Base-by-base conservation (phyloP, 2,113 vertebrate genomes). In the Poicephalus gulielmi region DNA sequence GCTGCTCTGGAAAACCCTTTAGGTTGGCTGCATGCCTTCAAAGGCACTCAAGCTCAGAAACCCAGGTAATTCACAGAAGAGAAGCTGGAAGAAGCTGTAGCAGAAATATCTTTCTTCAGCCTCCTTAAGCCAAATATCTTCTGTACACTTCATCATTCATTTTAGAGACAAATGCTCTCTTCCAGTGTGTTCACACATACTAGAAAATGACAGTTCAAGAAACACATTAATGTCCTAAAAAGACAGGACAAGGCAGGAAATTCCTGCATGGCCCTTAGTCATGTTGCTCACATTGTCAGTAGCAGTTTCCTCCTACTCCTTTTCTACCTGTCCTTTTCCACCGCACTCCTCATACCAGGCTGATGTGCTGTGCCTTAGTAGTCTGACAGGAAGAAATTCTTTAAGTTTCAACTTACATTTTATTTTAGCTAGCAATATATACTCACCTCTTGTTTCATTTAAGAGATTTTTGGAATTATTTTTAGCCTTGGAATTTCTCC, bases 391-490 rank as follows among this genome's bases (percentile, higher is more conserved):
- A 44, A 73, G 11, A 73, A 31, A 11, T 33, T 9, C 43, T 74
- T 50, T 28, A 41, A 46, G 6, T 57, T 59, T 35, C 20, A 69
- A 8, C 7, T 39, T 64, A 16, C 15, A 3, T 49, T 89, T 63
- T 44, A 24, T 6, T 47, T 79, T 59, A 11, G 17, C 25, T 83
- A 64, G 15, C 13, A 59, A n/a, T 49, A 7, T 33, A 43, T 30
- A 15, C 7, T 49, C 0, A 0, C 46, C 52, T 69, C 13, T 64
- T 47, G 41, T 11, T 64, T 39, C 50, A 14, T 14, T 55, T 62
- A 13, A 31, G 5, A 10, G 25, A 59, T 27, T 55, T 55, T 31
- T 35, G 33, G 33, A 59, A 23, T 59, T n/a, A 23, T 30, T 37
- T 70, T 68, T 75, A 57, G 10, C 6, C 31, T 62, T 55, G 20